Conservation (phyloP, 2,888 invertebrate genomes). For the Halocaridina rubra region DNA sequence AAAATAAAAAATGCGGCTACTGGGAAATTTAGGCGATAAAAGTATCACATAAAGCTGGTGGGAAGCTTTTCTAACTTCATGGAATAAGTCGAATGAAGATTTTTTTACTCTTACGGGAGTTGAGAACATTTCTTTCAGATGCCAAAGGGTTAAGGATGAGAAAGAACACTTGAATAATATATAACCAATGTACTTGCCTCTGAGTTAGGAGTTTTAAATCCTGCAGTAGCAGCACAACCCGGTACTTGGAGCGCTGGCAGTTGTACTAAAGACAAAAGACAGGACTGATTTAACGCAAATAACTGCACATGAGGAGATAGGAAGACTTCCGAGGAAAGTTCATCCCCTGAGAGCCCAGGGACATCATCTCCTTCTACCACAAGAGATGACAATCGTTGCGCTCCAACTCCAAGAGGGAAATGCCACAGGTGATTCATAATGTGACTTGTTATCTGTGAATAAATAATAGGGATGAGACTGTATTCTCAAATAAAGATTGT, state of each 20-base stretch:
- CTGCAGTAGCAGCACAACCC: conserved; percentile 81
- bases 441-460: conserved; percentile 80
- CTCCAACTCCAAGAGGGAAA: conserved; percentile 87
- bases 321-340: conserved; percentile 84
- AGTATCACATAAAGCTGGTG: too few species aligned
- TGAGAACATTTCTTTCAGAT: too few species aligned
- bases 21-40: too few species aligned
- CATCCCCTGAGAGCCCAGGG: conserved; percentile 70
- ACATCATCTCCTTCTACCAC: conserved; percentile 94
- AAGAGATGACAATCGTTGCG: conserved; percentile 86
- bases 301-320: conserved; percentile 86
- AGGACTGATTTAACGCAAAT: conserved; percentile 82
- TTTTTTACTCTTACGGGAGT: too few species aligned
- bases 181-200: too few species aligned
- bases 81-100: too few species aligned
- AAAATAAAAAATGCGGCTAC: too few species aligned
- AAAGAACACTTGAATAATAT: too few species aligned
- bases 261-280: conserved; percentile 89
- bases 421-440: conserved; percentile 92
- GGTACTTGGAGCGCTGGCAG: conserved; percentile 85
- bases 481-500: too few species aligned
- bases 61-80: too few species aligned
- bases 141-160: too few species aligned
- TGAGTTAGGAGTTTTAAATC: conserved; percentile 82
- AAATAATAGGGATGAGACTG: too few species aligned